Conservation (phyloP, 1,140 invertebrate genomes). For the Zaprionus capensis region DNA sequence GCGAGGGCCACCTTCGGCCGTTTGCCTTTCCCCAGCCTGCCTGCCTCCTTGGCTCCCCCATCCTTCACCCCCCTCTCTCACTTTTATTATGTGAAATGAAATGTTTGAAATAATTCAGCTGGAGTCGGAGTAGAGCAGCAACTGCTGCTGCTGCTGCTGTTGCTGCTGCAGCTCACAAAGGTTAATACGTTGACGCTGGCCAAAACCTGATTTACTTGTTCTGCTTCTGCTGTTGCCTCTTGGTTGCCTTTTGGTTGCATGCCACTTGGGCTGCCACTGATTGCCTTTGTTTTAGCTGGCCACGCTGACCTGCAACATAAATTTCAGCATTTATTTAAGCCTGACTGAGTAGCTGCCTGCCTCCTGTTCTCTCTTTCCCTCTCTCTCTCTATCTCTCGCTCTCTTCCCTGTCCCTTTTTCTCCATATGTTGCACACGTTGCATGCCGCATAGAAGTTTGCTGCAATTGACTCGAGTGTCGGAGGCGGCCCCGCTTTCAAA, state of each 20-base stretch:
- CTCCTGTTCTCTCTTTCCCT: not conserved
- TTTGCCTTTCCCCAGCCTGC: not conserved
- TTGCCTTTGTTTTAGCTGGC: conserved; percentile 47
- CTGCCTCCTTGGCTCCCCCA: not conserved
- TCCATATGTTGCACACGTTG: conserved; percentile 17
- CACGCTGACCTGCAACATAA: conserved; percentile 64
- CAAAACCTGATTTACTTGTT: conserved; percentile 81
- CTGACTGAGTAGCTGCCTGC: conserved; percentile 12
- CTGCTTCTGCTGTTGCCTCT: conserved; percentile 39
- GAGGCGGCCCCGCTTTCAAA: conserved; percentile 11
- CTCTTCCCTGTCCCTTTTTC: not conserved
- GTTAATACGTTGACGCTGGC: conserved; percentile 75
- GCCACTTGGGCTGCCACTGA: conserved; percentile 39
- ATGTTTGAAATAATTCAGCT: conserved; percentile 76
- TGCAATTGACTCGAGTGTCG: conserved; percentile 29
- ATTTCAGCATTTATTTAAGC: conserved; percentile 67
- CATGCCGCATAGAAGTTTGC: not conserved
- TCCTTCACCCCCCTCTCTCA: not conserved
- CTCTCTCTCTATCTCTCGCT: not conserved
- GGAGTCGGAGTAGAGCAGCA: conserved; percentile 27
- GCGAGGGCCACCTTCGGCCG: not conserved
- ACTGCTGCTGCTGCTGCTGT: conserved; percentile 4
- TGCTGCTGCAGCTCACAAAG: conserved; percentile 52
- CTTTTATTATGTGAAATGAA: conserved; percentile 60
- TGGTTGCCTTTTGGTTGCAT: conserved; percentile 21